A percentile compares a stretch with the other conserved stretches of the same genome.
Evolutionary conservation across 2,888 invertebrate genomes (phyloP).

Genomic region (Mesochorus sp.): DNA sequence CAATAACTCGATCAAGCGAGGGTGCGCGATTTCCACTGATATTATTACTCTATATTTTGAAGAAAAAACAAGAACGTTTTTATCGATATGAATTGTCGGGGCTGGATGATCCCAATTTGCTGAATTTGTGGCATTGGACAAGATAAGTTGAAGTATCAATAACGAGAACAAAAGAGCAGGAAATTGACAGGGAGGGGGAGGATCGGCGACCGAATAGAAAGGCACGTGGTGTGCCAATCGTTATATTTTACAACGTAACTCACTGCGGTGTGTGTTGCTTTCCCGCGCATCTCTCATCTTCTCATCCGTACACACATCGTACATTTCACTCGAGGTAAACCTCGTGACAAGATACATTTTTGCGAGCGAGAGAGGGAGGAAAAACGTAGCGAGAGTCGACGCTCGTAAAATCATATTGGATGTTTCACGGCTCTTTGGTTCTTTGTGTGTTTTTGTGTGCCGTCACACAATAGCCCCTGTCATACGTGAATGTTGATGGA

Average conservation of each 20-base stretch:
- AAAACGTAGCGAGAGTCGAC: too few relatives aligned
- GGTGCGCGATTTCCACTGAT: neutral
- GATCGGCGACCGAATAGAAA: slow-evolving; percentile 38
- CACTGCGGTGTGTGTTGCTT: neutral
- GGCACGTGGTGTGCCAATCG: slow-evolving; percentile 58
- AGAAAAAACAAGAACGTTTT: too few relatives aligned
- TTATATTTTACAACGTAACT: slow-evolving; percentile 34
- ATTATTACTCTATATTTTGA: neutral
- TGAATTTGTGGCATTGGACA: too few relatives aligned
- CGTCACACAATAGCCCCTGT: neutral
- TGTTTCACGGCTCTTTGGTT: slow-evolving; percentile 1
- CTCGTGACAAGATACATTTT: too few relatives aligned
- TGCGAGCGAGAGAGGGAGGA: too few relatives aligned
- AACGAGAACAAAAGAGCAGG: too few relatives aligned
- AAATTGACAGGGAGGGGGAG: neutral
- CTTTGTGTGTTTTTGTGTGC: slow-evolving; percentile 2
- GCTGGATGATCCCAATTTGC: too few relatives aligned
- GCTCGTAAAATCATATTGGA: neutral
- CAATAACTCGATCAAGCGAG: neutral
- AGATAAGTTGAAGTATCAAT: too few relatives aligned
- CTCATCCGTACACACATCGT: too few relatives aligned
- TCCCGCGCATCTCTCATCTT: neutral
- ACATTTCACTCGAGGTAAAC: too few relatives aligned
- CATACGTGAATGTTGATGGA: slow-evolving; percentile 2
- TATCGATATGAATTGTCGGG: too few relatives aligned